phyloP scores from a whole-genome alignment of 1,140 invertebrate species.

The Argopecten irradians region DNA sequence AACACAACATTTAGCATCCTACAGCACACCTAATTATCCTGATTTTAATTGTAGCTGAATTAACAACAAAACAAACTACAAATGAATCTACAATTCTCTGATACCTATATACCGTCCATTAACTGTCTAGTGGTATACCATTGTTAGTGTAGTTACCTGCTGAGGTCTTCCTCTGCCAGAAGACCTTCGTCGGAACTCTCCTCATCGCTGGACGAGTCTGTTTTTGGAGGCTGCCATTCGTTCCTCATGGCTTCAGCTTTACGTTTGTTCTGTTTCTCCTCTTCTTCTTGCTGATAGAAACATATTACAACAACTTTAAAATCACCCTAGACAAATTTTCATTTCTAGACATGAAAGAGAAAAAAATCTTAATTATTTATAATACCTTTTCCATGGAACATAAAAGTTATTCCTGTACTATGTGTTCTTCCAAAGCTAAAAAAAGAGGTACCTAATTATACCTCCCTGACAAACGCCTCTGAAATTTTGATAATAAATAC shows the following conservation, averaged over 20 bases:
- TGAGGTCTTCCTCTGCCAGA: not conserved
- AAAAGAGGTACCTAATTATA: not conserved
- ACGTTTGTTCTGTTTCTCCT: constrained; percentile 55
- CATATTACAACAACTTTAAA: constrained; percentile 8
- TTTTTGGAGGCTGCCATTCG: constrained; percentile 71
- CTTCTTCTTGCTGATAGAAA: constrained; percentile 61
- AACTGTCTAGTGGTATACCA: not conserved
- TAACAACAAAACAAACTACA: not conserved
- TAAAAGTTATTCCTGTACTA: too few species aligned
- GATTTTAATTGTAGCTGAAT: not conserved
- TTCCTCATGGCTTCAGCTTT: constrained; percentile 60
- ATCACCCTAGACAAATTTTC: too few species aligned
- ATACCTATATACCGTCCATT: not conserved
- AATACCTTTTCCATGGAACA: too few species aligned
- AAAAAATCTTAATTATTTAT: too few species aligned
- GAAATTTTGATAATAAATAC: too few species aligned
- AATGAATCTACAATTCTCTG: not conserved
- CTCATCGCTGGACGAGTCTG: constrained; percentile 60
- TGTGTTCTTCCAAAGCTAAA: too few species aligned
- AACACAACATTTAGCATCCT: not conserved
- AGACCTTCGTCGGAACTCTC: constrained; percentile 31
- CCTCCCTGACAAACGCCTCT: too few species aligned
- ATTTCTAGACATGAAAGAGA: too few species aligned
- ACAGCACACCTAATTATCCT: not conserved
- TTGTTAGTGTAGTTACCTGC: not conserved